Conservation (phyloP, 2,113 vertebrate genomes). For the Tupaia chinensis region DNA sequence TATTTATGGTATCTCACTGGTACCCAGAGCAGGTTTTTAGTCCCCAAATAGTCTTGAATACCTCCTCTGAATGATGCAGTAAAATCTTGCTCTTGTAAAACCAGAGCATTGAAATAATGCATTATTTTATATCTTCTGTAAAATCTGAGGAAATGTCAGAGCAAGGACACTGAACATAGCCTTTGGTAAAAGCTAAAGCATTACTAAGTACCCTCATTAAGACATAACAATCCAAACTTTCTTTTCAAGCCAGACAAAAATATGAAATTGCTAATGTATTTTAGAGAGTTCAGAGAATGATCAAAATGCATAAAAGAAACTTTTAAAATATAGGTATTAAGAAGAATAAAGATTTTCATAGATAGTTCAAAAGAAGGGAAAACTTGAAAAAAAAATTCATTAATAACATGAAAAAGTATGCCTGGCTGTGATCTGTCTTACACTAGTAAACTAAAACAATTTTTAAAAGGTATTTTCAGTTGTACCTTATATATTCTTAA, state of each 20-base stretch:
- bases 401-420: neutral
- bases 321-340: constrained; percentile 40
- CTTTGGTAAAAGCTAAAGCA: constrained; percentile 43
- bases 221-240: constrained; percentile 28
- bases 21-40: neutral
- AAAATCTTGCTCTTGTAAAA: constrained; percentile 53
- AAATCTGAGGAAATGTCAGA: constrained; percentile 53
- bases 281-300: constrained; percentile 41
- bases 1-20: neutral
- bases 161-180: constrained; percentile 24
- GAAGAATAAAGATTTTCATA: constrained; percentile 14
- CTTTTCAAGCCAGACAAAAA: constrained; percentile 50
- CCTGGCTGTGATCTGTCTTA: neutral
- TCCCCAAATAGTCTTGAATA: neutral
- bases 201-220: constrained; percentile 53
- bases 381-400: neutral
- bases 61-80: neutral
- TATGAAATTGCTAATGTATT: constrained; percentile 37
- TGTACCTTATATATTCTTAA: neutral
- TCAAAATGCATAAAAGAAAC: constrained; percentile 46
- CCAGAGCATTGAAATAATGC: constrained; percentile 6
- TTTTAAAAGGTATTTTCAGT: constrained; percentile 27
- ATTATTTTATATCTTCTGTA: constrained; percentile 25
- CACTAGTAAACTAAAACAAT: neutral
- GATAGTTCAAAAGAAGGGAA: constrained; percentile 12